Conservation (phyloP, 2,888 invertebrate genomes). For the Nineta flava region DNA sequence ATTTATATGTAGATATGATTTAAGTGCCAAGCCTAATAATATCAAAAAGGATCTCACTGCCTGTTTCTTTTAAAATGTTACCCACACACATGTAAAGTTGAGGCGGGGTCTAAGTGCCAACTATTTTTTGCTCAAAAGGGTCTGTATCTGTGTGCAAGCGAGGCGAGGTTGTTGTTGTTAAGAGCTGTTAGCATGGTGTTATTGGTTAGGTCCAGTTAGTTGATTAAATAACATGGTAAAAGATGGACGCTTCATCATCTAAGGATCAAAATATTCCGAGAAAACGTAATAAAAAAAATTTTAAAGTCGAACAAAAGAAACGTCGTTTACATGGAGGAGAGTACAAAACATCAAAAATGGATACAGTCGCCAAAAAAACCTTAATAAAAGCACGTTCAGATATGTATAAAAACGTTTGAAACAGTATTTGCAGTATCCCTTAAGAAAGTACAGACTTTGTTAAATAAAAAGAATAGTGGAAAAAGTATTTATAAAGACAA, state of each 20-base stretch:
- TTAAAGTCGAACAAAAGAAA: background rate
- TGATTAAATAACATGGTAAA: background rate
- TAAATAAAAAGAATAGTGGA: background rate
- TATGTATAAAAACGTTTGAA: background rate
- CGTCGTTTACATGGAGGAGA: background rate
- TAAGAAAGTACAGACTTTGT: background rate
- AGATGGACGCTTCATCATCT: background rate
- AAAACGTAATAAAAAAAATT: background rate
- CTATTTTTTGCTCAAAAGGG: background rate
- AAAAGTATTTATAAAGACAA: background rate
- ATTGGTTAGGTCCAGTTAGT: background rate
- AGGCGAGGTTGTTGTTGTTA: background rate
- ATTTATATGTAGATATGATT: no score
- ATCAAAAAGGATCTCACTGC: no score
- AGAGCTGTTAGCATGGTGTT: background rate
- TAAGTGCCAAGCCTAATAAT: no score
- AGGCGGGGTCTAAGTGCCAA: background rate
- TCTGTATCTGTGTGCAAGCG: no score
- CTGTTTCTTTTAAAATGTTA: background rate
- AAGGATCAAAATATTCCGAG: background rate
- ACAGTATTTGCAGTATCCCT: background rate
- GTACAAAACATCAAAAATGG: background rate
- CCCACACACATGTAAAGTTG: background rate
- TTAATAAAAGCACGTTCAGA: background rate
- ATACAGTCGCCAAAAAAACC: background rate